Evolutionary conservation across 2,113 vertebrate genomes (phyloP).

Genomic region (Indri indri): DNA sequence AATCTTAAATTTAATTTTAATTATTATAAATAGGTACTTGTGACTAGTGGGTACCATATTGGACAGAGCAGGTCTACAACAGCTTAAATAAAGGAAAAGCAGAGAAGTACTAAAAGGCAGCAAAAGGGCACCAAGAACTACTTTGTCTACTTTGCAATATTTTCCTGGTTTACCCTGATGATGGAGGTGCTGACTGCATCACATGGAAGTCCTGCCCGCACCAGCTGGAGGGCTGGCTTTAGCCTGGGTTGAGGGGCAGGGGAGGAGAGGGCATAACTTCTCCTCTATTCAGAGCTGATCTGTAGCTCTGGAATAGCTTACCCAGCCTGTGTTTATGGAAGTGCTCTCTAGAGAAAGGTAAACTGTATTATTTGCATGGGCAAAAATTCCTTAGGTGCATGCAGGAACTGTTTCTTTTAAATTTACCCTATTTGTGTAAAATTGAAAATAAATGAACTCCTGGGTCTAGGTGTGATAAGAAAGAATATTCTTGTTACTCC

Average conservation of each 20-base stretch:
- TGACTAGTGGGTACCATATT: neutral
- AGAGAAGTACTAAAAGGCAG: neutral
- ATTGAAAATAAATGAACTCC: slow-evolving; percentile 55
- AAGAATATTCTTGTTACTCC: slow-evolving; percentile 28
- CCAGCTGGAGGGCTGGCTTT: neutral
- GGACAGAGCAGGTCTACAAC: neutral
- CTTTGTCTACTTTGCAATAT: neutral
- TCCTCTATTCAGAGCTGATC: neutral
- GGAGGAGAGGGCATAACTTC: neutral
- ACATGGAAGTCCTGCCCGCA: neutral
- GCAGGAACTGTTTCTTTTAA: slow-evolving; percentile 36
- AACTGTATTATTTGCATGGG: neutral
- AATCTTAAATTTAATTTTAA: slow-evolving; percentile 39
- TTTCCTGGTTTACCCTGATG: neutral
- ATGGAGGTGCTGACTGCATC: neutral
- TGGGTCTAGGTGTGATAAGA: neutral
- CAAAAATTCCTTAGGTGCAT: slow-evolving; percentile 6
- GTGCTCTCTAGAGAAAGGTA: neutral
- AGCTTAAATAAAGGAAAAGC: neutral
- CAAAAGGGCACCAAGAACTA: neutral
- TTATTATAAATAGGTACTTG: neutral
- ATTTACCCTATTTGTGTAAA: slow-evolving; percentile 44
- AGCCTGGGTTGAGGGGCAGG: neutral
- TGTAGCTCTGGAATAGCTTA: neutral
- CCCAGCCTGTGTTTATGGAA: neutral